Evolutionary conservation across 2,113 vertebrate species (phyloP).

Genomic region (Poeciliopsis occidentalis): DNA sequence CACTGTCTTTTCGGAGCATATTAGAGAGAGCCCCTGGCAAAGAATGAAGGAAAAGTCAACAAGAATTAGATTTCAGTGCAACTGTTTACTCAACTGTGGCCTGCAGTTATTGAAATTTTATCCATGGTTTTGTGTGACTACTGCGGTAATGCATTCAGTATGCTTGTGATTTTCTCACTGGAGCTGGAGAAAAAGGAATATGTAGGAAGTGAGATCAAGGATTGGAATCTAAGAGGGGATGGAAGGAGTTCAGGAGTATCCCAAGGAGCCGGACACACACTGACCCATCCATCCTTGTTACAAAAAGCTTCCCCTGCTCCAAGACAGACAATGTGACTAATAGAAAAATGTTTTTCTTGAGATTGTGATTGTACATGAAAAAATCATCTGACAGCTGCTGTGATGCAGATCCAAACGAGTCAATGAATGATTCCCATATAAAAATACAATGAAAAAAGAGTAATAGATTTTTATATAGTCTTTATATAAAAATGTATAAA

Average conservation of each 20-base stretch:
- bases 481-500: too few species aligned
- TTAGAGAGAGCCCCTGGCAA: conserved; percentile 95
- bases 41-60: conserved; percentile 98
- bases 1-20: conserved; percentile 93
- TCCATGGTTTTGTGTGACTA: conserved; percentile 99
- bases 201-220: conserved; percentile 33
- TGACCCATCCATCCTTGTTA: conserved; percentile 5
- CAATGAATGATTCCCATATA: too few species aligned
- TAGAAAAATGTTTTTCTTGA: not conserved
- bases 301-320: not conserved
- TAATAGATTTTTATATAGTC: too few species aligned
- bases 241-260: conserved; percentile 33
- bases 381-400: too few species aligned
- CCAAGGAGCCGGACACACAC: conserved; percentile 46
- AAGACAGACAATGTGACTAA: not conserved
- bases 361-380: too few species aligned
- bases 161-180: conserved; percentile 91
- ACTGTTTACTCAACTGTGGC: conserved; percentile 99
- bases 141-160: conserved; percentile 97
- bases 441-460: not conserved
- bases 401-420: too few species aligned
- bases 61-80: conserved; percentile 99
- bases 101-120: conserved; percentile 99
- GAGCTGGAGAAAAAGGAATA: conserved; percentile 67
- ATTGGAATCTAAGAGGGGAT: conserved; percentile 21